A percentile compares a stretch with the other conserved stretches of the same genome.
Conservation (phyloP, 1,140 invertebrate species). For the Habropoda laboriosa region DNA sequence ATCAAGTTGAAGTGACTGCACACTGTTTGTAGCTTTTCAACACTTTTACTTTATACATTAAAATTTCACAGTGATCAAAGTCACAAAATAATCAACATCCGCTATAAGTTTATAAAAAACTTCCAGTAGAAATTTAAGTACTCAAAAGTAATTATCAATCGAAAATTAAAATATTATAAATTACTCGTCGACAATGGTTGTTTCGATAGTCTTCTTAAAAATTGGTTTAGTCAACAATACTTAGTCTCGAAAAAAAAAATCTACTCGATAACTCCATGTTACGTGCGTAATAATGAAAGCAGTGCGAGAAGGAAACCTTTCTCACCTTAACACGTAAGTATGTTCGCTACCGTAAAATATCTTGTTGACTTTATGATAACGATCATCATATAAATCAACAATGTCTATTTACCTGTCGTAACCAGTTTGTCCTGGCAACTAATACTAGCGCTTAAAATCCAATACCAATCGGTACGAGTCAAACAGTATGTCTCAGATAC, state of each 20-base stretch:
- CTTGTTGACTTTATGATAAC: not conserved
- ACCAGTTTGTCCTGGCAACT: not conserved
- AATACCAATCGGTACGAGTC: not conserved
- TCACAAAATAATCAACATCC: not conserved
- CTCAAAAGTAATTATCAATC: not conserved
- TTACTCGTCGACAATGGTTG: not conserved
- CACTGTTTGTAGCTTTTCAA: not conserved
- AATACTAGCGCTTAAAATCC: not conserved
- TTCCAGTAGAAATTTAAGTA: constrained; percentile 6
- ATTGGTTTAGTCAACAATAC: not conserved
- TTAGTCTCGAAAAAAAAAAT: not conserved
- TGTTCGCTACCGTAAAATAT: not conserved
- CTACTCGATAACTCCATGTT: constrained; percentile 5
- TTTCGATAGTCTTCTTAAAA: not conserved
- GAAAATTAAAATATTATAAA: constrained; percentile 5
- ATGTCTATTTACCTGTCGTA: not conserved
- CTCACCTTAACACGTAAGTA: not conserved
- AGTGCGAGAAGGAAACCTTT: not conserved
- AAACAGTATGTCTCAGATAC: not conserved
- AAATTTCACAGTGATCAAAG: not conserved
- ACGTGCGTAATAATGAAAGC: not conserved
- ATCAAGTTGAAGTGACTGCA: not conserved
- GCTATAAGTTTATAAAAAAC: not conserved
- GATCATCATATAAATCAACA: not conserved
- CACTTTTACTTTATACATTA: not conserved